phyloP scores from a whole-genome alignment of 2,113 vertebrate species.

The Taurulus bubalis region DNA sequence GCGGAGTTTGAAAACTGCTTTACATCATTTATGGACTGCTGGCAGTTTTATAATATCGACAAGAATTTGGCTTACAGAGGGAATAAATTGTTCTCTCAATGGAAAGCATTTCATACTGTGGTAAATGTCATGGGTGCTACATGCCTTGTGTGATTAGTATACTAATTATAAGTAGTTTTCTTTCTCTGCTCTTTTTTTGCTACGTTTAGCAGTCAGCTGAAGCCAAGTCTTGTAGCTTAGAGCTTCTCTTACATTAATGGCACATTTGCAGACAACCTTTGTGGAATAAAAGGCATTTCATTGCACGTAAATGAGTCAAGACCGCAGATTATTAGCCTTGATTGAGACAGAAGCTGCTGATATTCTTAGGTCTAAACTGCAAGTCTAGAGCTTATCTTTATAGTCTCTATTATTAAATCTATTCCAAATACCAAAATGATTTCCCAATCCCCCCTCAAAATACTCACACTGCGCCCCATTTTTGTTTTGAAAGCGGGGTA shows the following conservation, averaged over 20 bases:
- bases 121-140: conserved; percentile 10
- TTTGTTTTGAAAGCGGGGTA: conserved; percentile 3
- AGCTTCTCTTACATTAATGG: conserved; percentile 17
- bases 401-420: conserved; percentile 18
- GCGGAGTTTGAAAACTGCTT: conserved; percentile 50
- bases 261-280: conserved; percentile 33
- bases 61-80: conserved; percentile 23
- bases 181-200: conserved; percentile 1
- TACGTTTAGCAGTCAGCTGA: conserved; percentile 9
- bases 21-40: conserved; percentile 58
- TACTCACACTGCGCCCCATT: neutral
- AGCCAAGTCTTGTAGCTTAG: conserved; percentile 2
- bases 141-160: conserved; percentile 1
- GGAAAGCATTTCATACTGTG: conserved; percentile 8
- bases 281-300: conserved; percentile 25
- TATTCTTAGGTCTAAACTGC: conserved; percentile 14
- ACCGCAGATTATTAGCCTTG: conserved; percentile 13
- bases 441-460: conserved; percentile 28
- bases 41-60: conserved; percentile 51
- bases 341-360: conserved; percentile 13
- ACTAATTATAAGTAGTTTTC: conserved; percentile 2
- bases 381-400: neutral
- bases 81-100: conserved; percentile 40
- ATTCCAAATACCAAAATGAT: conserved; percentile 28
- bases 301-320: no score